A percentile compares a stretch with the other conserved stretches of the same genome.
Evolutionary conservation across 2,888 invertebrate species (phyloP).

Genomic region (Clunio marinus): DNA sequence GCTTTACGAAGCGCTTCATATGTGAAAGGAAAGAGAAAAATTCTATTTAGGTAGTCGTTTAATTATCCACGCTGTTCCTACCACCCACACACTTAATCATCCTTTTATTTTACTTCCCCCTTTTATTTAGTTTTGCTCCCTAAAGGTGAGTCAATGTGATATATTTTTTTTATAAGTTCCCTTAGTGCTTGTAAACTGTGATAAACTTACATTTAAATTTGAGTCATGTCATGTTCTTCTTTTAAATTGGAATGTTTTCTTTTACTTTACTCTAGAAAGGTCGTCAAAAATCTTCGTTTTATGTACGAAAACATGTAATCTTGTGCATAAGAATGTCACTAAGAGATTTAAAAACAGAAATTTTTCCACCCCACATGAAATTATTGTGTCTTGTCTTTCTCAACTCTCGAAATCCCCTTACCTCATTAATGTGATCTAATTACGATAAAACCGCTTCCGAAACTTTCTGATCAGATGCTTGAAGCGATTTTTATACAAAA

Average conservation of each 20-base stretch:
- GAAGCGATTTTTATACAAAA: slow-evolving; percentile 28
- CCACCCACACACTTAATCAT: not conserved
- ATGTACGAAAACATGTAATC: not conserved
- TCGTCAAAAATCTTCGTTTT: not conserved
- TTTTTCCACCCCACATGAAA: not conserved
- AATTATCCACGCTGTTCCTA: too few relatives aligned
- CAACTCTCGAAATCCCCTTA: not conserved
- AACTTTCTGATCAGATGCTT: slow-evolving; percentile 17
- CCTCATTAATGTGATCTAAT: not conserved
- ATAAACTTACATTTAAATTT: not conserved
- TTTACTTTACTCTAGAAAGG: not conserved
- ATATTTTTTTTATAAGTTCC: not conserved
- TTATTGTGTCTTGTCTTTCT: not conserved
- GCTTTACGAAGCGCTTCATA: not conserved
- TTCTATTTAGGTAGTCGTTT: too few relatives aligned
- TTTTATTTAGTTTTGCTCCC: not conserved
- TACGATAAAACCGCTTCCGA: slow-evolving; percentile 9
- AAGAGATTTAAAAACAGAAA: too few relatives aligned
- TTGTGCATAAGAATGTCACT: not conserved
- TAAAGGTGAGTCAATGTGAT: slow-evolving; percentile 24
- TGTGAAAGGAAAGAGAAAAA: not conserved
- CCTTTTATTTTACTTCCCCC: not conserved
- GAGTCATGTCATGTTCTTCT: not conserved
- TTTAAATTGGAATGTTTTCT: not conserved
- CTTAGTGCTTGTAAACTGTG: not conserved